Evolutionary conservation across 2,888 invertebrate genomes (phyloP).

Genomic region (Spicauda simplicius): DNA sequence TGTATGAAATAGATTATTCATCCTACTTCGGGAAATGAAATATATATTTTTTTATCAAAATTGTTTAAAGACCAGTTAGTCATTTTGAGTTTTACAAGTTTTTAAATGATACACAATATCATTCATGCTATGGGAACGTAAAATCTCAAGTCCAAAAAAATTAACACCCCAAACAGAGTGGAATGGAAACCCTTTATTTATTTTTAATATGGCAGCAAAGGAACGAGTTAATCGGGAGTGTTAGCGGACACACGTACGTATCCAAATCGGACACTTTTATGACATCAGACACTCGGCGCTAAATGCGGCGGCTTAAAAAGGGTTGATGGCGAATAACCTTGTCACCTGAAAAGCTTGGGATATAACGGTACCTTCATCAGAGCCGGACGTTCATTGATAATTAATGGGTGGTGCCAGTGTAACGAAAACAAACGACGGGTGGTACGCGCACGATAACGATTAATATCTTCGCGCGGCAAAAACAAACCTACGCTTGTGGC

Average conservation of each 20-base stretch:
- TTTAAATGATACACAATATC: too few relatives aligned
- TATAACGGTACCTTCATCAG: conserved; percentile 79
- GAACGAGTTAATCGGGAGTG: conserved; percentile 77
- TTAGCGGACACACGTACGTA: conserved; percentile 76
- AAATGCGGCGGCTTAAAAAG: conserved; percentile 83
- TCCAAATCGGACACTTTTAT: conserved; percentile 83
- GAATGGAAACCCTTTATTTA: conserved; percentile 50
- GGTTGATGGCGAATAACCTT: conserved; percentile 79
- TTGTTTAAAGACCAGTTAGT: too few relatives aligned
- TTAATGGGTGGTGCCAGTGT: conserved; percentile 81
- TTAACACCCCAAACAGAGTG: conserved; percentile 40
- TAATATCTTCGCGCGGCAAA: conserved; percentile 82
- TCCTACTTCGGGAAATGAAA: too few relatives aligned
- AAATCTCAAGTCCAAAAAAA: conserved; percentile 31
- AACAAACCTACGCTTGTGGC: conserved; percentile 79
- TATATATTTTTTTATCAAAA: too few relatives aligned
- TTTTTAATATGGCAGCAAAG: conserved; percentile 65
- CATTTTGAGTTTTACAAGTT: too few relatives aligned
- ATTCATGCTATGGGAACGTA: too few relatives aligned
- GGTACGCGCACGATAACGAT: conserved; percentile 81
- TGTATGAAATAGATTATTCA: too few relatives aligned
- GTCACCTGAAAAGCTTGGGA: conserved; percentile 81
- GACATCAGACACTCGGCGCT: conserved; percentile 81
- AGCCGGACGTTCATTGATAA: conserved; percentile 83
- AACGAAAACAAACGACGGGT: conserved; percentile 83